Evolutionary conservation across 2,888 invertebrate genomes (phyloP), one percentile per base, ranked within the genome.

Genomic region (Nomada ferruginata): DNA sequence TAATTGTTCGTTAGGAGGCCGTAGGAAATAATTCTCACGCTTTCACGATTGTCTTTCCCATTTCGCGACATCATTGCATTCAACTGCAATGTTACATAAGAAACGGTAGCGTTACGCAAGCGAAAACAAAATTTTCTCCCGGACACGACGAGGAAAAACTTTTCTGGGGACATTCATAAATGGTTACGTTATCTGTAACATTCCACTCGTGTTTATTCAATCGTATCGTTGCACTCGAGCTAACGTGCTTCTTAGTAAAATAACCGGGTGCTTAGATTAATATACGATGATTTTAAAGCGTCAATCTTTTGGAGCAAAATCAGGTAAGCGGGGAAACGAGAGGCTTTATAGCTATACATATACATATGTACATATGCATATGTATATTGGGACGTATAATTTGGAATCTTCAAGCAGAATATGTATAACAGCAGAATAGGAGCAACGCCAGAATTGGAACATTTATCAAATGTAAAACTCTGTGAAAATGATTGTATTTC

Each of bases 11-110:
- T 50, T 26, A 29, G 55, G 55, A 71, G 65, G 59, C 15, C 20
- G 2, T 47, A 44, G 66, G 23, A 63, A 53, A 80, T 72, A 44
- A 72, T 68, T 80, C 80, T 68, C 80, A 80, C 80, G 73, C 79
- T 80, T 80, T 80, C 80, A 63, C 80, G 73, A 80, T 80, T 80
- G 79, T 80, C 65, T 68, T 72, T 55, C 20, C 26, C 9, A 50
- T 72, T 72, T 72, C 44, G 65, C 76, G 72, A 65, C 68, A 65
- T 26, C 71, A 15, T 57, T 23, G 26, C 44, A 57, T 42, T 52
- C 74, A 15, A 15, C 64, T 47, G n/a, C 2, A 36, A 65, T 42
- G 50, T 80, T 80, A 68, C 10, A 23, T 18, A 78, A 80, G 52
- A 15, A 18, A 18, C 15, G 44, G 3, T 5, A 23, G 7, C 50